Conservation (phyloP, 92 coral and sea anemone genomes). For the Hydrozoanthus gracilis region DNA sequence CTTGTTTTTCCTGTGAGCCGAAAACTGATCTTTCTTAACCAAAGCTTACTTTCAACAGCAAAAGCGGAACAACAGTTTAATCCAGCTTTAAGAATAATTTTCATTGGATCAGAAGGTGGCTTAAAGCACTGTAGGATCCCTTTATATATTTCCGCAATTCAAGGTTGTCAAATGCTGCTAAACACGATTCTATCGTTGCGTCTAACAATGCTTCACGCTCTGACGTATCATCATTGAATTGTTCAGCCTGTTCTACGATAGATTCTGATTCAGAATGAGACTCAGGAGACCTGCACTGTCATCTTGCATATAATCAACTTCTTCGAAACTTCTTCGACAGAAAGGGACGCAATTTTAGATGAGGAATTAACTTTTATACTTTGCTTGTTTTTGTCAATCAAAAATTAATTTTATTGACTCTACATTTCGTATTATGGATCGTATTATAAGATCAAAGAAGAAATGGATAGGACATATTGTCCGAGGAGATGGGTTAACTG, state of each 20-base stretch:
- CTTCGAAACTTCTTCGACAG: constrained; percentile 23
- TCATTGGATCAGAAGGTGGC: constrained; percentile 54
- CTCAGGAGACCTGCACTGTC: constrained; percentile 26
- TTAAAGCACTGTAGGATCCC: constrained; percentile 49
- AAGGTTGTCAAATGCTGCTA: constrained; percentile 55
- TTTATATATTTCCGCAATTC: constrained; percentile 47
- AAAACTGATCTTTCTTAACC: constrained; percentile 49
- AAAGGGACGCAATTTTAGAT: constrained; percentile 2
- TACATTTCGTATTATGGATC: too few species aligned
- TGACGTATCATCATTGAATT: constrained; percentile 24
- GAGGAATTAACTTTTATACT: constrained; percentile 12
- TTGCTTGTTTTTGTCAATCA: too few species aligned
- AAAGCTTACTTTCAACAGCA: constrained; percentile 40
- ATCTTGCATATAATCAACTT: constrained; percentile 14
- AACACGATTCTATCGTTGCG: constrained; percentile 55
- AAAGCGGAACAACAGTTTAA: constrained; percentile 55
- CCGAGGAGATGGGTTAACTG: too few species aligned
- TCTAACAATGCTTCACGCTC: constrained; percentile 24
- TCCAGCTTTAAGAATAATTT: constrained; percentile 44
- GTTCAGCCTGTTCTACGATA: constrained; percentile 19
- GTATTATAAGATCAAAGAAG: too few species aligned
- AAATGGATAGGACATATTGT: too few species aligned
- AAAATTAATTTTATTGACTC: too few species aligned
- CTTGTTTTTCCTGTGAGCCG: constrained; percentile 50
- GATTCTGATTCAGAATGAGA: constrained; percentile 19